Conservation (phyloP, 2,113 vertebrate species). For the Chionomys nivalis region DNA sequence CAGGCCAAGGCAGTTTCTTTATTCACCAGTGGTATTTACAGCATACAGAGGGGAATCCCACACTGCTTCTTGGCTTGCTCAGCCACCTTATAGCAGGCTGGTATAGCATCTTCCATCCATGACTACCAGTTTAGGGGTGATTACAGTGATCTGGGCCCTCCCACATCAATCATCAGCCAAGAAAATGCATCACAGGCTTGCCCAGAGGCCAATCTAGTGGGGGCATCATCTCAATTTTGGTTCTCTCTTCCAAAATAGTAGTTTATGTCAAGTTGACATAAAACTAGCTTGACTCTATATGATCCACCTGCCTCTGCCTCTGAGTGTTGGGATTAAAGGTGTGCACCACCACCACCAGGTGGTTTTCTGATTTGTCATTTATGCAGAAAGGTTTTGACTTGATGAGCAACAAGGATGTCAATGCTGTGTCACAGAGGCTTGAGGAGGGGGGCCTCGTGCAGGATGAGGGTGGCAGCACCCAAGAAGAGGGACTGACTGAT, state of each 20-base stretch:
- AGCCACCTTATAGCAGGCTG: background rate
- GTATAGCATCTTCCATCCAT: too few species aligned
- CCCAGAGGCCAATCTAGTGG: background rate
- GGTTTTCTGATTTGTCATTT: background rate
- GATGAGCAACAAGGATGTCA: background rate
- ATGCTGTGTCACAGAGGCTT: background rate
- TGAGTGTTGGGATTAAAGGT: background rate
- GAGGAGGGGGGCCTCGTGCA: background rate
- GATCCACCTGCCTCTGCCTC: background rate
- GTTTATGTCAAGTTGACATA: background rate
- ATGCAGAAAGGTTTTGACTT: background rate
- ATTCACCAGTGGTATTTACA: too few species aligned
- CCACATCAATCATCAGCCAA: background rate
- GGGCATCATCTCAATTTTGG: background rate
- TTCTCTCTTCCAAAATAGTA: background rate
- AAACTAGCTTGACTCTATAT: background rate
- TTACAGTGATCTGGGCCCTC: background rate
- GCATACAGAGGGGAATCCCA: too few species aligned
- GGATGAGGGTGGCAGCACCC: background rate
- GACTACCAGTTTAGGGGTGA: background rate
- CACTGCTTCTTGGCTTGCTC: background rate
- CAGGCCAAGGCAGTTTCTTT: too few species aligned
- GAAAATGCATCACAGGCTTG: background rate
- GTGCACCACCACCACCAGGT: background rate
- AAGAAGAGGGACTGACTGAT: background rate